Evolutionary conservation across 2,113 vertebrate genomes (phyloP).

Genomic region (Lepisosteus osseus): DNA sequence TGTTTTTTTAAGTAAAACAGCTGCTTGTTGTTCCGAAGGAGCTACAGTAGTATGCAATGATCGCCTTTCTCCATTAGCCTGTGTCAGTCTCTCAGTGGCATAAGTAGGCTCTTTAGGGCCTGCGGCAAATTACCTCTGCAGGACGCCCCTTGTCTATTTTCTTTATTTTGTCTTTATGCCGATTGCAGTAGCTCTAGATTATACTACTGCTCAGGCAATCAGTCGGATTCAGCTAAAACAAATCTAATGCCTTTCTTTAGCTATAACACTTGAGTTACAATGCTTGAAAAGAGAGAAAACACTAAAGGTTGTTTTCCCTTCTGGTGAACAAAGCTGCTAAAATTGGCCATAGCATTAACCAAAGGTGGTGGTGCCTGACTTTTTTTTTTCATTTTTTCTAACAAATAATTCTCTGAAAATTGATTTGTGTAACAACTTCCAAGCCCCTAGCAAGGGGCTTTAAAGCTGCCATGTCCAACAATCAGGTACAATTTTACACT

Average conservation of each 20-base stretch:
- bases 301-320: slow-evolving; percentile 13
- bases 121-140: slow-evolving; percentile 23
- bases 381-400: not conserved
- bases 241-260: slow-evolving; percentile 17
- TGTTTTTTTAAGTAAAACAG: not conserved
- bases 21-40: slow-evolving; percentile 1
- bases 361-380: not conserved
- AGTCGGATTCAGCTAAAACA: slow-evolving; percentile 20
- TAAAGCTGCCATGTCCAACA: slow-evolving; percentile 2
- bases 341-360: not conserved
- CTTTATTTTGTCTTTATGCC: slow-evolving; percentile 5
- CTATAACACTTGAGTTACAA: slow-evolving; percentile 20
- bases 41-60: not conserved
- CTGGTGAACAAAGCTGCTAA: slow-evolving; percentile 5
- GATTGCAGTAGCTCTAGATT: slow-evolving; percentile 18
- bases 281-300: slow-evolving; percentile 7
- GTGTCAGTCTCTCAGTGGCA: slow-evolving; percentile 18
- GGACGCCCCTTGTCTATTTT: slow-evolving; percentile 8
- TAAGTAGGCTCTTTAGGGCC: slow-evolving; percentile 22
- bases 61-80: slow-evolving; percentile 24
- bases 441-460: not conserved
- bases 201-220: slow-evolving; percentile 17
- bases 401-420: not conserved
- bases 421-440: slow-evolving; percentile 3
- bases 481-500: not conserved